These are phyloP conservation scores for Aselliscus stoliczkanus DNA, from an alignment of 2,797 vertebrate species.

Conservation along the genomic window DNA sequence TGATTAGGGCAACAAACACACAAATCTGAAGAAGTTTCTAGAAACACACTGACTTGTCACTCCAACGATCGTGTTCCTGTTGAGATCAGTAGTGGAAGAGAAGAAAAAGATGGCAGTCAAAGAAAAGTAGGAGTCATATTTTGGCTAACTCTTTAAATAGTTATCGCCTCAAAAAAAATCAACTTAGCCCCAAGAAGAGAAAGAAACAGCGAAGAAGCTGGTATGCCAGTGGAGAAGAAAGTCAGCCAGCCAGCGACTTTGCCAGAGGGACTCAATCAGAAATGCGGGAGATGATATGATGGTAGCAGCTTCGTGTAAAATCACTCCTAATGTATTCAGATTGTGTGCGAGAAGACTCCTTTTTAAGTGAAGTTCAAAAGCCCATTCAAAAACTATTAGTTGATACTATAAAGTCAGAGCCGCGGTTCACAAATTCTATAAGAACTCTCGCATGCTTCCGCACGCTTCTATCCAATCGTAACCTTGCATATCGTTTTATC, in stretches of 20 bases:
- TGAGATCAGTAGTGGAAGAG: neutral
- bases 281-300: neutral
- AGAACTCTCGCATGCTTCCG: rapidly evolving
- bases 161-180: neutral
- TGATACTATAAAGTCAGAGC: neutral
- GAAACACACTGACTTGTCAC: neutral
- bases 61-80: neutral
- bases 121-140: neutral
- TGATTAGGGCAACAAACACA: neutral
- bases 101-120: neutral
- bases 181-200: neutral
- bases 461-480: neutral
- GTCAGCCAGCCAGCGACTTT: rapidly evolving
- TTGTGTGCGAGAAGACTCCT: neutral
- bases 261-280: neutral
- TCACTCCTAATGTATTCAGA: neutral
- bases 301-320: rapidly evolving
- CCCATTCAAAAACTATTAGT: neutral
- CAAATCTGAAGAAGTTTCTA: neutral
- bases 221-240: neutral
- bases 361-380: conserved; percentile 32
- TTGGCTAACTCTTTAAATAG: neutral
- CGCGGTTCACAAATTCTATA: neutral
- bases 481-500: neutral
- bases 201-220: neutral